A percentile compares a stretch with the other conserved stretches of the same genome.
These are phyloP conservation scores for Lutraria rhynchaena DNA, from an alignment of 1,140 invertebrate genomes.

Conservation along the genomic window DNA sequence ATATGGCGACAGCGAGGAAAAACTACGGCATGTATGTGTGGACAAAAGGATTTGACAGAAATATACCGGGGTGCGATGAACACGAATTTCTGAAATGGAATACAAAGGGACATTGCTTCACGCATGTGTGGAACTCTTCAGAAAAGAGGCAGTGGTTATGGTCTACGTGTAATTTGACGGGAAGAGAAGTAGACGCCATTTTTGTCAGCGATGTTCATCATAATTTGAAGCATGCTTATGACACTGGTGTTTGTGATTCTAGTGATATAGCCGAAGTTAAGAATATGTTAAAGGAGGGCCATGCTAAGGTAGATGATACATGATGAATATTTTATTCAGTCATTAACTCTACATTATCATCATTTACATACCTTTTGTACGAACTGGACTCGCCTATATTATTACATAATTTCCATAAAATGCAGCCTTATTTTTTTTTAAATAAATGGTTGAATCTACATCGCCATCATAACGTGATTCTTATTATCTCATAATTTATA, in stretches of 20 bases:
- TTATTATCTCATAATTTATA: no score
- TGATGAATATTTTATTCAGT: neutral
- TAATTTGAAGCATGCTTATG: slow-evolving; percentile 60
- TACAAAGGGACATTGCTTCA: slow-evolving; percentile 58
- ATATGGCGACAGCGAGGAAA: neutral
- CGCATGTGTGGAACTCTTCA: slow-evolving; percentile 63
- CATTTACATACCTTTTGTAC: no score
- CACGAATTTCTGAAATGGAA: slow-evolving; percentile 57
- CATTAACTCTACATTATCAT: neutral
- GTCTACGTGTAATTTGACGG: slow-evolving; percentile 63
- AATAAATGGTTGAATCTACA: no score
- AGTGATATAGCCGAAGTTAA: slow-evolving; percentile 47
- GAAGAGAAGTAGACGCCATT: slow-evolving; percentile 60
- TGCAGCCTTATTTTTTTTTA: no score
- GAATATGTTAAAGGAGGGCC: slow-evolving; percentile 63
- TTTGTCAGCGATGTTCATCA: slow-evolving; percentile 63
- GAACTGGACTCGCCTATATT: no score
- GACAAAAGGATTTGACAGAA: slow-evolving; percentile 60
- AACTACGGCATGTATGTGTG: slow-evolving; percentile 67
- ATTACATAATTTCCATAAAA: no score
- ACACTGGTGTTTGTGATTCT: slow-evolving; percentile 29
- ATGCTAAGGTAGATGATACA: slow-evolving; percentile 26
- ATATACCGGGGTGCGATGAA: slow-evolving; percentile 53
- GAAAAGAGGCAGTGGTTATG: slow-evolving; percentile 64
- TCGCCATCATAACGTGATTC: no score